Evolutionary conservation across 2,888 invertebrate species (phyloP), one percentile per base, ranked within the genome.

Genomic region (Elegia similella): DNA sequence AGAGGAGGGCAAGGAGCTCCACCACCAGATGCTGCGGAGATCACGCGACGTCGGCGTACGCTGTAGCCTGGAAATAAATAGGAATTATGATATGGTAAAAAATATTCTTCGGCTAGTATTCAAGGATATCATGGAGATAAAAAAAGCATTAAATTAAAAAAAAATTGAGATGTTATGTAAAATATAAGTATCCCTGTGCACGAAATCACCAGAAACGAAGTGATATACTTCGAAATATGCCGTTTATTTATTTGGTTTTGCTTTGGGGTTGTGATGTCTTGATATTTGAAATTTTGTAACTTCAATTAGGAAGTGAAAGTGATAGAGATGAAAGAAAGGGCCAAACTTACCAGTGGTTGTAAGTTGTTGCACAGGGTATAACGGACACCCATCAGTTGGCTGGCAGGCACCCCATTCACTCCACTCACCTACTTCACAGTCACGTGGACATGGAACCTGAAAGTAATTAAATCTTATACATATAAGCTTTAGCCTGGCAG

Each of bases 371-470:
- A 92, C 91, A 0, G 92, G 92, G 57, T 82, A 89, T 58, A 92
- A 67, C 1, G 92, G 92, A 47, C 92, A 92, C n/a, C 91, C 92
- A 53, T 89, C 89, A 8, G 92, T 82, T 0, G 93, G 93, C 57
- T 92, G 90, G 66, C 94, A 94, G 0, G 93, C 92, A 0, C 93
- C 92, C 94, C 94, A 94, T n/a, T 90, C 84, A 2, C 92, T 87
- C 94, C 94, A 94, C 17, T 92, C 88, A 0, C 93, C 93, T 0
- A 93, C 92, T 69, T 92, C 92, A 64, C 94, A 94, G 67, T 94
- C 93, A 48, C 93, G 81, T 1, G 93, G 92, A 66, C 94, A 94
- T 0, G 93, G 92, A 0, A 93, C 92, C 88, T 93, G 73, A 0
- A 64, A 58, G 7, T 54, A 12, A 16, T 30, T 42, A 32, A 48